Evolutionary conservation across 2,113 vertebrate genomes (phyloP).

Genomic region (Benitochromis conjunctus): DNA sequence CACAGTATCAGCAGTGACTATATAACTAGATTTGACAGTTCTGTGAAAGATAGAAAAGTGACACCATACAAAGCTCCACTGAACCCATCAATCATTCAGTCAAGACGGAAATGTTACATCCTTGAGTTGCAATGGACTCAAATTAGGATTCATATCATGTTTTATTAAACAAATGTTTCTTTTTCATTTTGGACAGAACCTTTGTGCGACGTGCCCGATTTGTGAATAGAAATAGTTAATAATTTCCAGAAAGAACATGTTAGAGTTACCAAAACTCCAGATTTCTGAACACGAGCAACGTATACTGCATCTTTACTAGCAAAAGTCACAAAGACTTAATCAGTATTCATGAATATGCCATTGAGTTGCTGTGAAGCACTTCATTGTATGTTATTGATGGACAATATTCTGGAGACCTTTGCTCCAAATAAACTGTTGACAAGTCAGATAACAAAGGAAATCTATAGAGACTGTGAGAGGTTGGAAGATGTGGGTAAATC

Average conservation of each 20-base stretch:
- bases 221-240: not conserved
- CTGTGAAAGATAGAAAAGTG: constrained; percentile 67
- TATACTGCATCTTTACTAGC: not conserved
- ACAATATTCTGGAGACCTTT: constrained; percentile 23
- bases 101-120: constrained; percentile 52
- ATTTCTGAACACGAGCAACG: not conserved
- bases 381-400: not conserved
- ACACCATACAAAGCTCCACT: constrained; percentile 55
- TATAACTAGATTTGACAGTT: constrained; percentile 65
- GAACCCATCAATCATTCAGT: constrained; percentile 69
- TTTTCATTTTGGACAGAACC: not conserved
- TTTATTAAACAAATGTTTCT: constrained; percentile 3
- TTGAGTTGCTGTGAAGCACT: not conserved
- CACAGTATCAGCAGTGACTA: constrained; percentile 39
- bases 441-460: constrained; percentile 11
- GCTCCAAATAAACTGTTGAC: constrained; percentile 17
- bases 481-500: constrained; percentile 12
- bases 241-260: not conserved
- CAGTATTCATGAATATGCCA: not conserved
- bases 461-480: constrained; percentile 1
- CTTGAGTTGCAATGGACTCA: constrained; percentile 8
- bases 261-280: not conserved
- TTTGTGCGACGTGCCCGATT: not conserved
- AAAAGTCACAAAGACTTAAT: not conserved
- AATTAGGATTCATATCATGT: constrained; percentile 23